Evolutionary conservation across 2,797 vertebrate species (phyloP).

Genomic region (Uromys caudimaculatus): DNA sequence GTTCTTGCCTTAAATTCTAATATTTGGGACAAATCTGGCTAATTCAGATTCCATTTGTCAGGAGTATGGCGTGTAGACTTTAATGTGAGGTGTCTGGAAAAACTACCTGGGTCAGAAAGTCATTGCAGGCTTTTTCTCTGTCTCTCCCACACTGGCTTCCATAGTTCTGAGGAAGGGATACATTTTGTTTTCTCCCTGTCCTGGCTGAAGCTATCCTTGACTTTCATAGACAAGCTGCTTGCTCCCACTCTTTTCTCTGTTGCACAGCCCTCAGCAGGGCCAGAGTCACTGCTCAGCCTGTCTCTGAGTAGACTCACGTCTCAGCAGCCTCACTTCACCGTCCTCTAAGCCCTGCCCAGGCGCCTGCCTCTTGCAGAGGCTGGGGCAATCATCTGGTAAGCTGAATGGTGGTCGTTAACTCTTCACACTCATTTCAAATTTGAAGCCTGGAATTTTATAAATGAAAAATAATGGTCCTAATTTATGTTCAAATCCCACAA

Average conservation of each 20-base stretch:
- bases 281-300: background rate
- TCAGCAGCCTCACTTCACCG: background rate
- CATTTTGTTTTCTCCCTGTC: background rate
- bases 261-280: background rate
- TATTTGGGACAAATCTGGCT: background rate
- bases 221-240: background rate
- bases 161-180: background rate
- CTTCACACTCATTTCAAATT: slow-evolving; percentile 1
- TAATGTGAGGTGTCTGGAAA: background rate
- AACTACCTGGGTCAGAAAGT: background rate
- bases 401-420: background rate
- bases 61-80: background rate
- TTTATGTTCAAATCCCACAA: background rate
- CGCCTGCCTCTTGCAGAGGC: background rate
- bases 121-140: background rate
- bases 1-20: slow-evolving; percentile 4
- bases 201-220: background rate
- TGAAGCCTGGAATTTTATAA: slow-evolving; percentile 28
- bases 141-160: background rate
- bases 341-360: background rate
- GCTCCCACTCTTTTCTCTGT: background rate
- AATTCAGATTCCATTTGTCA: background rate
- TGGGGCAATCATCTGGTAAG: background rate
- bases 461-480: background rate
- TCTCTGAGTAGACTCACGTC: background rate